A percentile compares a stretch with the other conserved stretches of the same genome.
Evolutionary conservation across 2,797 vertebrate genomes (phyloP).

Genomic region (Allobates femoralis): DNA sequence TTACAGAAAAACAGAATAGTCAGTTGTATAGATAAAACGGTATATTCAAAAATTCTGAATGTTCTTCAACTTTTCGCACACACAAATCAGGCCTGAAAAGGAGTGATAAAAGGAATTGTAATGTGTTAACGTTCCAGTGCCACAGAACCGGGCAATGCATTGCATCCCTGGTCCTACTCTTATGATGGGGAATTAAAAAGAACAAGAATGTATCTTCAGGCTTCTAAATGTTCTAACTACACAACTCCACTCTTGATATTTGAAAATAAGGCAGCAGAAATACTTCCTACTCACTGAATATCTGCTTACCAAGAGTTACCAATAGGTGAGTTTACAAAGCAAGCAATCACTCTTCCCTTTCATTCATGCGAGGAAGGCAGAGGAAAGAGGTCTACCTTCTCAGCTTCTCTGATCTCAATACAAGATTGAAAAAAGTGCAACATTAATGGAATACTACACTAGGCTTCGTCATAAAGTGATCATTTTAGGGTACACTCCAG

Average conservation of each 20-base stretch:
- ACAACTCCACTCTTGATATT: constrained; percentile 67
- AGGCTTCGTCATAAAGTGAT: constrained; percentile 59
- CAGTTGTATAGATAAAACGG: constrained; percentile 8
- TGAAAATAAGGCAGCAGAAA: constrained; percentile 66
- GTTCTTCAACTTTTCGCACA: constrained; percentile 56
- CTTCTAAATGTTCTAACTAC: constrained; percentile 69
- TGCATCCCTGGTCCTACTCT: constrained; percentile 43
- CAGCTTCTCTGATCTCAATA: constrained; percentile 58
- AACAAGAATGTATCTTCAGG: constrained; percentile 69
- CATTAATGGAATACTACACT: constrained; percentile 64
- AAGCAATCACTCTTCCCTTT: constrained; percentile 56
- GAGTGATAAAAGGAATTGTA: constrained; percentile 58
- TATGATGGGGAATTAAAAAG: constrained; percentile 65
- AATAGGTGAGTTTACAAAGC: constrained; percentile 59
- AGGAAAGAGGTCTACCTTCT: constrained; percentile 28
- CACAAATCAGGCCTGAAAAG: constrained; percentile 62
- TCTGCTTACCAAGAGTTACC: constrained; percentile 69
- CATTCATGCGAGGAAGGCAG: constrained; percentile 57
- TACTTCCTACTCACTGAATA: constrained; percentile 63
- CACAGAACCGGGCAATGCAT: constrained; percentile 41
- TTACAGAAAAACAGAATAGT: constrained; percentile 33
- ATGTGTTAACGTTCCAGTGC: constrained; percentile 66
- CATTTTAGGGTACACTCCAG: constrained; percentile 49
- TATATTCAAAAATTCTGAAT: constrained; percentile 62
- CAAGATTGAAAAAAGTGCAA: constrained; percentile 65